Percentiles rank a stretch among this genome's conserved stretches.
Evolutionary conservation across 1,140 invertebrate species (phyloP).

Genomic region (Vollenhovia emeryi): DNA sequence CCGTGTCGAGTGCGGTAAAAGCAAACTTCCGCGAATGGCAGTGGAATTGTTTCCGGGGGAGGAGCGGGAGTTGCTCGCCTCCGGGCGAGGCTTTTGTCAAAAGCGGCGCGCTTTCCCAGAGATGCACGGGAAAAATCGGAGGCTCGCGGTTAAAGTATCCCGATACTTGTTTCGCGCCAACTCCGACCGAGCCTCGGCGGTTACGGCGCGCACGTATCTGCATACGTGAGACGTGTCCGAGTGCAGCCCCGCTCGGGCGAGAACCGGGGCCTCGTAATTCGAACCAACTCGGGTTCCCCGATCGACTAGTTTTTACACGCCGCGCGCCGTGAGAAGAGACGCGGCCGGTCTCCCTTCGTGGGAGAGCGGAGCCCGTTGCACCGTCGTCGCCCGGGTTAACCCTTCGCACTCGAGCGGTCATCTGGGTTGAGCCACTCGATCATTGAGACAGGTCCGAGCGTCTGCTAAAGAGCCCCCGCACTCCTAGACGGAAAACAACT

Average conservation of each 20-base stretch:
- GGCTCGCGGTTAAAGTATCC: conserved; percentile 37
- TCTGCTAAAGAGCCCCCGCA: not conserved
- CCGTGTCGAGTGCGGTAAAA: not conserved
- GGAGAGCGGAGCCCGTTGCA: conserved; percentile 20
- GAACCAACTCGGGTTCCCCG: conserved; percentile 28
- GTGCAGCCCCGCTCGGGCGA: not conserved
- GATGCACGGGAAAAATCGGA: conserved; percentile 24
- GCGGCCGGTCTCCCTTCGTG: conserved; percentile 36
- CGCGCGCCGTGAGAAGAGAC: conserved; percentile 38
- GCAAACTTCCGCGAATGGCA: conserved; percentile 11
- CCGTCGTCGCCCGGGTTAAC: conserved; percentile 27
- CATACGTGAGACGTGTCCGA: not conserved
- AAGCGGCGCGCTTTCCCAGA: conserved; percentile 39
- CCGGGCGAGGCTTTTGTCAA: conserved; percentile 24
- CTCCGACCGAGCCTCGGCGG: conserved; percentile 3
- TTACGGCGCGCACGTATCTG: not conserved
- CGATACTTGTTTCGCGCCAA: conserved; percentile 29
- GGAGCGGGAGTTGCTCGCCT: not conserved
- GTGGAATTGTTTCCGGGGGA: conserved; percentile 20
- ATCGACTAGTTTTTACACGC: conserved; percentile 39
- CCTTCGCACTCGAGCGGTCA: conserved; percentile 50
- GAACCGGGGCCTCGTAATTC: conserved; percentile 19
- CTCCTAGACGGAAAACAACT: conserved; percentile 47
- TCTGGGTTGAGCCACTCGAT: conserved; percentile 50
- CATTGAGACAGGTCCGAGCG: conserved; percentile 24